phyloP scores from a whole-genome alignment of 2,113 vertebrate genomes.

The Uria lomvia region DNA sequence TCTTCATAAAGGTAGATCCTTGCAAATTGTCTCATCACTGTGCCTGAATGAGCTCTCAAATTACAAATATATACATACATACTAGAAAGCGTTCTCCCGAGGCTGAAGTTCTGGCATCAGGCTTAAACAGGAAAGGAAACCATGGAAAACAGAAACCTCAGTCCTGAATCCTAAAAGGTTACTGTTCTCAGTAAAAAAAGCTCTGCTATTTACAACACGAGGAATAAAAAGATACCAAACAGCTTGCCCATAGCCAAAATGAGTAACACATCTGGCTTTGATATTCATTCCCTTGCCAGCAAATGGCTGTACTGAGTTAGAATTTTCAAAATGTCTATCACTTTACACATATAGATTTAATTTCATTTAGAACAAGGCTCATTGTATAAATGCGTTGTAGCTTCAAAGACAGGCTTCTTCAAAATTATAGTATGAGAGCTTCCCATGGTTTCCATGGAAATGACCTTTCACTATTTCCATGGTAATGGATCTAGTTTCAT shows the following conservation, averaged over 20 bases:
- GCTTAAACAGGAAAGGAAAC: not conserved
- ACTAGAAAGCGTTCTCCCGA: not conserved
- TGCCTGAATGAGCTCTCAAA: not conserved
- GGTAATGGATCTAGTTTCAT: slow-evolving; percentile 70
- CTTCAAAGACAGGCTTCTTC: slow-evolving; percentile 51
- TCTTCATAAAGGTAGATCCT: not conserved
- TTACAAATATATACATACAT: not conserved
- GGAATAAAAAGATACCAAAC: not conserved
- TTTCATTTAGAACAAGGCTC: slow-evolving; percentile 53
- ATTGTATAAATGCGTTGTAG: slow-evolving; percentile 17
- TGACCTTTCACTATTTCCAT: slow-evolving; percentile 69
- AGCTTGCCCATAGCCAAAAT: not conserved
- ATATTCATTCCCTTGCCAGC: not conserved
- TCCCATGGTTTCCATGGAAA: slow-evolving; percentile 71
- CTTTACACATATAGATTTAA: slow-evolving; percentile 15
- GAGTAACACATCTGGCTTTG: not conserved
- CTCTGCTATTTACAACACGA: slow-evolving; percentile 8
- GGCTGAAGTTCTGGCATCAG: not conserved
- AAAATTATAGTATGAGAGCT: slow-evolving; percentile 61
- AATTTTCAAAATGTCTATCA: slow-evolving; percentile 5
- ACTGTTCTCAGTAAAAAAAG: not conserved
- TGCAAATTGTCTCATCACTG: not conserved
- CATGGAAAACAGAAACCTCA: not conserved
- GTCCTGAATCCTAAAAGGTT: not conserved
- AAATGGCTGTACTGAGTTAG: not conserved